Evolutionary conservation across 1,140 invertebrate genomes (phyloP).

Genomic region (Drosophila ficusphila): DNA sequence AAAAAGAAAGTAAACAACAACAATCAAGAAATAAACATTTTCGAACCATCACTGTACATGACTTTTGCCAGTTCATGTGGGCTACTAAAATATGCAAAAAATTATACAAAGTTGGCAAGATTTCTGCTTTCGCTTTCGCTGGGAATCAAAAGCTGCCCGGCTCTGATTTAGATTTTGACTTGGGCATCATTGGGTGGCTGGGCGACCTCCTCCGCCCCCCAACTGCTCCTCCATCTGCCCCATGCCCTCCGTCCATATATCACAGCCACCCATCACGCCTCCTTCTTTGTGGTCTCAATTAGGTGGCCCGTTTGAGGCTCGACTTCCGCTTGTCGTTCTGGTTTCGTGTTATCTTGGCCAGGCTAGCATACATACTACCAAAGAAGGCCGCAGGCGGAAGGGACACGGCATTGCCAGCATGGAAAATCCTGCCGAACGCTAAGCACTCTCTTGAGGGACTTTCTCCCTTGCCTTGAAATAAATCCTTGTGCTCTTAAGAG

Average conservation of each 20-base stretch:
- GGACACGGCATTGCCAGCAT: slow-evolving; percentile 39
- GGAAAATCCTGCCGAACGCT: background rate
- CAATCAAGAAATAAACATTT: background rate
- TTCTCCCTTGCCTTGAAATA: slow-evolving; percentile 11
- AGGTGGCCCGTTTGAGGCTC: slow-evolving; percentile 41
- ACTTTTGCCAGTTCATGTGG: slow-evolving; percentile 6
- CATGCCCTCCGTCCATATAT: slow-evolving; percentile 16
- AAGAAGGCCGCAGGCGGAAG: slow-evolving; percentile 21
- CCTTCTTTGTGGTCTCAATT: slow-evolving; percentile 67
- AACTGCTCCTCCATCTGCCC: slow-evolving; percentile 1
- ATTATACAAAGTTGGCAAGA: slow-evolving; percentile 48
- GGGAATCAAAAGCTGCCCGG: slow-evolving; percentile 32
- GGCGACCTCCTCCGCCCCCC: background rate
- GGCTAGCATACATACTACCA: slow-evolving; percentile 51
- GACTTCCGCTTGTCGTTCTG: slow-evolving; percentile 34
- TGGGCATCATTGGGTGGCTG: slow-evolving; percentile 12
- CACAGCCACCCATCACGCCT: slow-evolving; percentile 17
- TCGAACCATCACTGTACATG: slow-evolving; percentile 1
- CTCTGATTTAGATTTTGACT: slow-evolving; percentile 47
- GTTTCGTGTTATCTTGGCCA: slow-evolving; percentile 50
- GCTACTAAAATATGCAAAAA: slow-evolving; percentile 46
- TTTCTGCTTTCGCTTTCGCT: slow-evolving; percentile 46
- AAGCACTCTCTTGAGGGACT: slow-evolving; percentile 10
- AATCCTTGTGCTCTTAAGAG: background rate
- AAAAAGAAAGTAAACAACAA: background rate